Conservation (phyloP, 37 sponge, comb jelly and placozoan species). For the Hexactinellida sp. region DNA sequence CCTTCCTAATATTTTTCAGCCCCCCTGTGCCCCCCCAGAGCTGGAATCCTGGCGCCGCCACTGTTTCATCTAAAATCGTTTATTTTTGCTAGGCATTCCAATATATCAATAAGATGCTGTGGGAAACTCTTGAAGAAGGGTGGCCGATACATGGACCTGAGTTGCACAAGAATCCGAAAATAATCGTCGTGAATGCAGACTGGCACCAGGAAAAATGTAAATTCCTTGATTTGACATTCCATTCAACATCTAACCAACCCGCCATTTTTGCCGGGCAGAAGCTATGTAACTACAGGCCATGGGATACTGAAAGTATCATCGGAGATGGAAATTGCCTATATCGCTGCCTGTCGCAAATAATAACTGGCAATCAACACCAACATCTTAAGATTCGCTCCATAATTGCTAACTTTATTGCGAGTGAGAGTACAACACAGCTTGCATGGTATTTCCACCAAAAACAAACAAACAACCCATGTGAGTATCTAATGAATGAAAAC, state of each 20-base stretch:
- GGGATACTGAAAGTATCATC: slow-evolving; percentile 1
- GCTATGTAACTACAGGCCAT: neutral
- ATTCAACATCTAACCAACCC: neutral
- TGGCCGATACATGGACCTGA: neutral
- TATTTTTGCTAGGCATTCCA: neutral
- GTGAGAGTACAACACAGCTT: neutral
- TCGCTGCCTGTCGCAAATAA: slow-evolving; percentile 12
- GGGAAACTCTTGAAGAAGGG: slow-evolving; percentile 8
- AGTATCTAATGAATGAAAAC: slow-evolving; percentile 8
- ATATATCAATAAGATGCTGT: neutral
- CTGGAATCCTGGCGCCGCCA: no score
- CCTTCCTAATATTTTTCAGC: no score
- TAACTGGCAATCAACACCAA: neutral
- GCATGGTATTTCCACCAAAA: slow-evolving; percentile 12
- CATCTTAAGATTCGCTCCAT: neutral
- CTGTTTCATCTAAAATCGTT: neutral
- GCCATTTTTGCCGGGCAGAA: neutral
- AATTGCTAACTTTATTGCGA: neutral
- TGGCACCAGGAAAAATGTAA: neutral
- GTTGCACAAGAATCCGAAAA: neutral
- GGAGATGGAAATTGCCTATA: neutral
- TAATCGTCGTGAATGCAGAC: neutral
- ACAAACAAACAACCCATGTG: neutral
- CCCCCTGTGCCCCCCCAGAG: no score
- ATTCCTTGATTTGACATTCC: neutral